Base-by-base conservation (phyloP, 2,797 vertebrate genomes). In the Clarias pachynema region DNA sequence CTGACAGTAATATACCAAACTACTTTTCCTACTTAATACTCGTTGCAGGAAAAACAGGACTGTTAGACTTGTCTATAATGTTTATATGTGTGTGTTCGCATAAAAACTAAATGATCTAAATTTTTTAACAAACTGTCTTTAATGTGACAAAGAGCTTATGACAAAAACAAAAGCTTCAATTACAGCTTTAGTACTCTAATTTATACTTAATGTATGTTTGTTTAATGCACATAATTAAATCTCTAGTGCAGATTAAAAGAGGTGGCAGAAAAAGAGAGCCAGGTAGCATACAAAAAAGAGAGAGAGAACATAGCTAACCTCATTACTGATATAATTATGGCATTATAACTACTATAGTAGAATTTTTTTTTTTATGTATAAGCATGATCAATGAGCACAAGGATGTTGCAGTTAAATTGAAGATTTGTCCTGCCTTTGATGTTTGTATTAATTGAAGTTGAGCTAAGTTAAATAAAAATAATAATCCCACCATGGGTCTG, bases 271-370 rank as follows among this genome's bases (percentile, higher is more conserved):
- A 83, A 57, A 26, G 56, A 12, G 20, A 18, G 63, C 59, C 12
- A 6, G 44, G 34, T 15, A 74, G 62, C 5, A 40, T 44, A 79
- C 22, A 26, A 80, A 3, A 53, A 26, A 37, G 18, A 26, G 34
- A 26, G 73, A 34, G 59, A 56, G 37, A 18, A 34, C 82, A 86
- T 77, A 84, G 84, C 81, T 66, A 63, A 87, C 88, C 85, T 85
- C 62, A 68, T 62, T 56, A 56, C 82, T 72, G 73, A 57, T 82
- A 69, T 84, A 78, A 86, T 83, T 84, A 82, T 12, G 78, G 87
- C 85, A 60, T 90, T 82, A 82, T 26, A 88, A 85, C 69, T 73
- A 79, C 59, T 16, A 24, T 18, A 74, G 24, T 74, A 49, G n/a
- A n/a, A n/a, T n/a, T n/a, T n/a, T n/a, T n/a, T 53, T 31, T 53